Evolutionary conservation across 35 echinoderm and acorn worm species (phyloP).

Genomic region (Strongylocentrotus purpuratus): DNA sequence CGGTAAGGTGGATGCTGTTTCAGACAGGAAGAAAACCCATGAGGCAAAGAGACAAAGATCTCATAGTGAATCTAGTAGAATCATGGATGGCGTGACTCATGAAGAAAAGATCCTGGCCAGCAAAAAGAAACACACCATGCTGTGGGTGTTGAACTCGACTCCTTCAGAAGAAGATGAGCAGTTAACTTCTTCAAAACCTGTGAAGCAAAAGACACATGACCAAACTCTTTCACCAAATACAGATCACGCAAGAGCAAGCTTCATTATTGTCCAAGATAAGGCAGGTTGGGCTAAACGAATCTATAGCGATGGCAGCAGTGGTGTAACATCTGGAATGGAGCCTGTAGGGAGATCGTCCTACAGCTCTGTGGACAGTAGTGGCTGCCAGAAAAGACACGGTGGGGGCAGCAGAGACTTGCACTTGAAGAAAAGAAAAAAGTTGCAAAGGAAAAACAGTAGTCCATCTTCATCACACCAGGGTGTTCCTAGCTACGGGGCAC

Average conservation of each 20-base stretch:
- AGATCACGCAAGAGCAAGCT: not conserved
- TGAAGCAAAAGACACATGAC: not conserved
- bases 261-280: not conserved
- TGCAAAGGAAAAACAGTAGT: not conserved
- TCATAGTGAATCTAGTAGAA: not conserved
- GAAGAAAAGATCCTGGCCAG: not conserved
- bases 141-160: not conserved
- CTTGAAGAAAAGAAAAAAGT: not conserved
- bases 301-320: conserved; percentile 8
- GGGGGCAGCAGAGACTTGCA: not conserved
- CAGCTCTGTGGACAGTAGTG: not conserved
- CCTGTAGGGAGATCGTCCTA: not conserved
- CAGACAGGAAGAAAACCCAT: not conserved
- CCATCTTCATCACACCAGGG: not conserved
- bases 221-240: not conserved
- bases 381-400: not conserved
- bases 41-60: not conserved
- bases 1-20: not conserved
- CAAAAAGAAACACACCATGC: not conserved
- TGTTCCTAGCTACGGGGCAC: not conserved
- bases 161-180: not conserved
- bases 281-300: conserved; percentile 9
- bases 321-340: not conserved
- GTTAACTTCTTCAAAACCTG: not conserved
- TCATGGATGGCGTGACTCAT: not conserved